A percentile compares a stretch with the other conserved stretches of the same genome.
Evolutionary conservation across 2,888 invertebrate species (phyloP).

Genomic region (Tachystola acroxantha): DNA sequence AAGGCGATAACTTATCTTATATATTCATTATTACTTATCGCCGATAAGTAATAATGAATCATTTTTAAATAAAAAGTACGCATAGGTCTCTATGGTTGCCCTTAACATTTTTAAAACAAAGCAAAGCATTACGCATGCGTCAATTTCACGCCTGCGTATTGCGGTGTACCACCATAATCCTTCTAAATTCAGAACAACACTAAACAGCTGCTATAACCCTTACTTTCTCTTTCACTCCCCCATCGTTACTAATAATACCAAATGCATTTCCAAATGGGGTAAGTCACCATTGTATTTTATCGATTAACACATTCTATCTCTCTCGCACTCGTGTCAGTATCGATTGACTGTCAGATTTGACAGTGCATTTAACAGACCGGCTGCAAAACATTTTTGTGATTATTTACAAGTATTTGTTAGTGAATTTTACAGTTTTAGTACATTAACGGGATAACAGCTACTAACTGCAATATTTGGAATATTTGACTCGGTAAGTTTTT

Average conservation of each 20-base stretch:
- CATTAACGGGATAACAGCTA: background rate
- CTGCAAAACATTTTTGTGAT: conserved; percentile 7
- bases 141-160: conserved; percentile 22
- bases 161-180: conserved; percentile 4
- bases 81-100: too few relatives aligned
- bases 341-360: background rate
- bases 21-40: too few relatives aligned
- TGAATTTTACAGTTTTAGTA: background rate
- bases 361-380: background rate
- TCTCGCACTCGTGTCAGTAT: conserved; percentile 1
- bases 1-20: too few relatives aligned
- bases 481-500: too few relatives aligned
- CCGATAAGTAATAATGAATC: too few relatives aligned
- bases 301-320: conserved; percentile 1
- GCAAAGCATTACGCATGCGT: background rate
- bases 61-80: too few relatives aligned
- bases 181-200: conserved; percentile 9
- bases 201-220: conserved; percentile 3
- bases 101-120: background rate
- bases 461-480: too few relatives aligned
- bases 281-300: background rate
- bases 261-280: too few relatives aligned
- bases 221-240: conserved; percentile 12
- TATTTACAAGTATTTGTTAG: conserved; percentile 19
- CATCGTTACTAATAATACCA: too few relatives aligned